These are phyloP conservation scores for Spea bombifrons DNA, from an alignment of 2,113 vertebrate genomes.

Conservation along the genomic window DNA sequence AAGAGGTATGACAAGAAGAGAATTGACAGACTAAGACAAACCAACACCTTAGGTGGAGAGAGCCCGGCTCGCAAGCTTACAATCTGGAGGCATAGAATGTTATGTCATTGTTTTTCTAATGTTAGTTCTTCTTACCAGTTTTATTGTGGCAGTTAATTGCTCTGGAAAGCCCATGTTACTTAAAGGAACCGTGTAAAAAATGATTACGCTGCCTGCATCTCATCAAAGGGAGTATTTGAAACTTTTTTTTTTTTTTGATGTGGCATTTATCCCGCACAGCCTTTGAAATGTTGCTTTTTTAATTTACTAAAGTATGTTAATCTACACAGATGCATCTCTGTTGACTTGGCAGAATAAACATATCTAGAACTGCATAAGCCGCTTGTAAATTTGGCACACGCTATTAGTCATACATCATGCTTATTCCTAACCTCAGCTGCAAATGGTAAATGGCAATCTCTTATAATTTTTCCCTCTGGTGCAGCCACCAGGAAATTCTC, in stretches of 20 bases:
- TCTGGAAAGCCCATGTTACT: conserved; percentile 58
- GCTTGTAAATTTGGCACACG: conserved; percentile 52
- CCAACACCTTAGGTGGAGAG: no score
- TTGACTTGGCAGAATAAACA: conserved; percentile 47
- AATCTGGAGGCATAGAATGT: not conserved
- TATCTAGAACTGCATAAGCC: conserved; percentile 46
- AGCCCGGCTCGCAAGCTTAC: no score
- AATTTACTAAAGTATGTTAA: conserved; percentile 50
- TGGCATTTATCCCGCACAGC: conserved; percentile 35
- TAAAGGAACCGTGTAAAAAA: conserved; percentile 42
- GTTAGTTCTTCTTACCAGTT: conserved; percentile 1
- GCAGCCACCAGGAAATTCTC: conserved; percentile 62
- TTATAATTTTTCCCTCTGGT: conserved; percentile 63
- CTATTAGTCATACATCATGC: conserved; percentile 52
- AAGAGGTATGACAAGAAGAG: no score
- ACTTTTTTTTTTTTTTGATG: conserved; percentile 5
- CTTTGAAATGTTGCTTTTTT: conserved; percentile 48
- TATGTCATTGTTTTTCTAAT: not conserved
- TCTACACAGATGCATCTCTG: conserved; percentile 48
- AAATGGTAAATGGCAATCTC: conserved; percentile 61
- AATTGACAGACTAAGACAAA: no score
- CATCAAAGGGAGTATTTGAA: conserved; percentile 19
- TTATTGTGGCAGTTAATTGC: conserved; percentile 22
- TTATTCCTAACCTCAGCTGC: conserved; percentile 57
- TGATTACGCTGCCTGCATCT: conserved; percentile 8